Evolutionary conservation across 2,888 invertebrate genomes (phyloP).

Genomic region (Chalcis sispes): DNA sequence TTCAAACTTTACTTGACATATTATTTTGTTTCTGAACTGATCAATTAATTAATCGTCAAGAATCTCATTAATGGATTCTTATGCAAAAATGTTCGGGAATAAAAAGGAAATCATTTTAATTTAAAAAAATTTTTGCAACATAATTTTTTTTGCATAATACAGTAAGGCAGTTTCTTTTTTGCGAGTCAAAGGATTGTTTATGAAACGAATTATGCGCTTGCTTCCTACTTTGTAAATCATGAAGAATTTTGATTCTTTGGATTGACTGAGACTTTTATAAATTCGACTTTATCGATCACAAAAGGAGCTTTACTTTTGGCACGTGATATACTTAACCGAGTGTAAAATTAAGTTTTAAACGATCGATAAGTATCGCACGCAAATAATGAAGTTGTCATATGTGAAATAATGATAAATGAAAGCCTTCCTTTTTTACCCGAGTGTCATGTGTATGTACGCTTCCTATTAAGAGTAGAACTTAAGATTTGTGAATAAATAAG

Average conservation of each 20-base stretch:
- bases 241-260: conserved; percentile 34
- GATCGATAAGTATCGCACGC: conserved; percentile 11
- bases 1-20: background rate
- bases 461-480: conserved; percentile 53
- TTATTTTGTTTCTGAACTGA: conserved; percentile 11
- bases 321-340: conserved; percentile 47
- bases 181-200: conserved; percentile 17
- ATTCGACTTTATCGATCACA: conserved; percentile 29
- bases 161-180: conserved; percentile 36
- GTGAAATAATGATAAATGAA: conserved; percentile 36
- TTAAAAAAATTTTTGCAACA: conserved; percentile 12
- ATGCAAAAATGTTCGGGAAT: conserved; percentile 33
- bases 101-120: conserved; percentile 3
- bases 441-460: conserved; percentile 55
- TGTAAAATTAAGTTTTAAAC: conserved; percentile 11
- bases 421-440: conserved; percentile 56
- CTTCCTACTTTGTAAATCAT: conserved; percentile 44
- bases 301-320: conserved; percentile 28
- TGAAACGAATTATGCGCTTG: conserved; percentile 31
- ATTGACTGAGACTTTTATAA: conserved; percentile 53
- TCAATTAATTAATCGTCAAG: background rate
- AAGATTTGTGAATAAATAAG: conserved; percentile 57
- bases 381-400: conserved; percentile 22
- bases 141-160: conserved; percentile 41
- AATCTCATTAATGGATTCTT: conserved; percentile 29